These are phyloP conservation scores for Cyprinodon tularosa DNA, from an alignment of 2,113 vertebrate species.

Conservation along the genomic window DNA sequence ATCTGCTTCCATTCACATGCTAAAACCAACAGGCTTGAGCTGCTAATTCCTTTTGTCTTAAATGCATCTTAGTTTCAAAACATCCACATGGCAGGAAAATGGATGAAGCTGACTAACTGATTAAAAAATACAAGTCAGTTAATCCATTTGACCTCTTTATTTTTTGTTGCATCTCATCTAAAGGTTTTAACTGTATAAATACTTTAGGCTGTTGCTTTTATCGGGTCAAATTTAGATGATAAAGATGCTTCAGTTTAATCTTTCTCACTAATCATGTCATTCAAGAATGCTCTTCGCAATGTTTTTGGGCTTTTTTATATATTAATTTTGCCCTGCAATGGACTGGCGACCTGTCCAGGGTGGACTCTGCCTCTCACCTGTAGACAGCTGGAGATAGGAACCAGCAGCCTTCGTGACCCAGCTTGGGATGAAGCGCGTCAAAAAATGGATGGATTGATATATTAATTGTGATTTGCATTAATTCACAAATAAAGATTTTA, in stretches of 20 bases:
- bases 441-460: no score
- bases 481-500: not conserved
- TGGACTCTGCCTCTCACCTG: no score
- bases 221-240: not conserved
- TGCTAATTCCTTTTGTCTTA: constrained; percentile 79
- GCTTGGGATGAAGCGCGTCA: no score
- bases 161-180: not conserved
- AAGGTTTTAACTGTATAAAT: not conserved
- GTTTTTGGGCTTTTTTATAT: not conserved
- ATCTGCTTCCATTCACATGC: constrained; percentile 85
- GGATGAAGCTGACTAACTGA: constrained; percentile 22
- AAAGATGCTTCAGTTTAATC: not conserved
- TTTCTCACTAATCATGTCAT: not conserved
- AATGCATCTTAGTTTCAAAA: constrained; percentile 70
- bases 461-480: not conserved
- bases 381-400: no score
- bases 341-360: no score
- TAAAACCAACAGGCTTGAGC: constrained; percentile 84
- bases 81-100: constrained; percentile 63
- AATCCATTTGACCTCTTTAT: not conserved
- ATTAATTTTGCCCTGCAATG: no score
- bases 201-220: not conserved
- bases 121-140: no score
- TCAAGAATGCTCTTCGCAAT: not conserved
- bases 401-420: no score